A percentile compares a stretch with the other conserved stretches of the same genome.
phyloP scores from a whole-genome alignment of 2,113 vertebrate species.

The Podarcis muralis region DNA sequence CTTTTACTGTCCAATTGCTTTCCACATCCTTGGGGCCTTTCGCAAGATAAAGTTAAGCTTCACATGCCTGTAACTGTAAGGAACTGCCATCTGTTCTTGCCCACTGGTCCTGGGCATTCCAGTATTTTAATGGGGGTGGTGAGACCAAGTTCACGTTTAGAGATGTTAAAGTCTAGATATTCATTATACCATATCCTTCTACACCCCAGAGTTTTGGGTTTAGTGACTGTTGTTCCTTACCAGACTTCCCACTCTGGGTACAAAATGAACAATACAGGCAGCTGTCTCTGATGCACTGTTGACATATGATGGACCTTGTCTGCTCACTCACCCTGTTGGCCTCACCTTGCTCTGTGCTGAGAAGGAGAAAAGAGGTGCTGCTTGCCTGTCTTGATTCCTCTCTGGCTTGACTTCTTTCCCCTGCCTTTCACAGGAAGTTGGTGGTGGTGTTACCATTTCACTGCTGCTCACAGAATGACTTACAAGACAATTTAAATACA shows the following conservation, averaged over 20 bases:
- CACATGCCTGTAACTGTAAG: background rate
- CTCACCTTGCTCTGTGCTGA: background rate
- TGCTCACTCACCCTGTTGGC: background rate
- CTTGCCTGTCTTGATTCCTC: background rate
- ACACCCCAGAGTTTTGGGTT: background rate
- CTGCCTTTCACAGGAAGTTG: background rate
- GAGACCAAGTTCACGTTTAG: background rate
- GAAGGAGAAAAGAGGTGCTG: background rate
- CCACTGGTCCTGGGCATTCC: too few species aligned
- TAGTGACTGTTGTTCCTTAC: background rate
- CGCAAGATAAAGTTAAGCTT: background rate
- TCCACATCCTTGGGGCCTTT: background rate
- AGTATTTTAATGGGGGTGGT: background rate
- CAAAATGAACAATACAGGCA: background rate
- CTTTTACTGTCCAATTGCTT: background rate
- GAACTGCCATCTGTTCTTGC: background rate
- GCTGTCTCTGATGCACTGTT: background rate
- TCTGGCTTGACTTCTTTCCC: background rate
- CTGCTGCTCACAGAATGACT: too few species aligned
- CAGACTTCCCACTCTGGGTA: background rate
- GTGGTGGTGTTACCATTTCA: too few species aligned
- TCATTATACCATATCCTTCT: background rate
- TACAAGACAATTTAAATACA: too few species aligned
- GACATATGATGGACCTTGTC: accelerated
- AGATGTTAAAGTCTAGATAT: too few species aligned